phyloP scores from a whole-genome alignment of 1,140 invertebrate species.

The Batillaria attramentaria region DNA sequence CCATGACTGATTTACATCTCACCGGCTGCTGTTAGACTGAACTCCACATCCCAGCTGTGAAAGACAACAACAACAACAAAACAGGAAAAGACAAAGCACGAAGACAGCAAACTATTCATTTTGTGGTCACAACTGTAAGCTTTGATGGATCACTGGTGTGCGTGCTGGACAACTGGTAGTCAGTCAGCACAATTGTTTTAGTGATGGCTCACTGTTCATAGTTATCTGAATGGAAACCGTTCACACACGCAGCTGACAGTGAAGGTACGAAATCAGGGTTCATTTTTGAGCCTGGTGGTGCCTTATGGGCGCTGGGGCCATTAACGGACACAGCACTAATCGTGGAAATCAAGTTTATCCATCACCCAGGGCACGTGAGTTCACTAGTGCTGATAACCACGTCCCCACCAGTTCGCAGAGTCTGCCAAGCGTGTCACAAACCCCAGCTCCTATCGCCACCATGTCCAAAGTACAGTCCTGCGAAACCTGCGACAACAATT shows the following conservation, averaged over 20 bases:
- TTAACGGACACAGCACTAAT: constrained; percentile 16
- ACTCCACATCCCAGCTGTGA: background rate
- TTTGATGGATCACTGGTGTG: no score
- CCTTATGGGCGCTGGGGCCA: constrained; percentile 40
- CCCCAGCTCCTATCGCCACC: background rate
- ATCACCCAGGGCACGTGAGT: no score
- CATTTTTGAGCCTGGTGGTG: background rate
- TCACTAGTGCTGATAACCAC: no score
- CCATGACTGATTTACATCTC: no score
- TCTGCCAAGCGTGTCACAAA: background rate
- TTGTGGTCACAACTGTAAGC: no score
- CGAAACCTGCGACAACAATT: constrained; percentile 56
- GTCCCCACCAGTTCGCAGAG: background rate
- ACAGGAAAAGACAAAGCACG: background rate
- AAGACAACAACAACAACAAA: background rate
- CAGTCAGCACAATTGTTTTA: no score
- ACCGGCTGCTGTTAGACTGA: no score
- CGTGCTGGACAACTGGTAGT: no score
- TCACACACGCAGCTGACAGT: no score
- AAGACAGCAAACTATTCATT: no score
- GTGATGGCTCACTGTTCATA: no score
- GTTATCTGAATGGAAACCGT: background rate
- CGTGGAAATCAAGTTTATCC: background rate
- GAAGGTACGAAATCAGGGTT: background rate
- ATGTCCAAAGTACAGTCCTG: constrained; percentile 43